Conservation (phyloP, 2,113 vertebrate species). For the Lepidothrix coronata region DNA sequence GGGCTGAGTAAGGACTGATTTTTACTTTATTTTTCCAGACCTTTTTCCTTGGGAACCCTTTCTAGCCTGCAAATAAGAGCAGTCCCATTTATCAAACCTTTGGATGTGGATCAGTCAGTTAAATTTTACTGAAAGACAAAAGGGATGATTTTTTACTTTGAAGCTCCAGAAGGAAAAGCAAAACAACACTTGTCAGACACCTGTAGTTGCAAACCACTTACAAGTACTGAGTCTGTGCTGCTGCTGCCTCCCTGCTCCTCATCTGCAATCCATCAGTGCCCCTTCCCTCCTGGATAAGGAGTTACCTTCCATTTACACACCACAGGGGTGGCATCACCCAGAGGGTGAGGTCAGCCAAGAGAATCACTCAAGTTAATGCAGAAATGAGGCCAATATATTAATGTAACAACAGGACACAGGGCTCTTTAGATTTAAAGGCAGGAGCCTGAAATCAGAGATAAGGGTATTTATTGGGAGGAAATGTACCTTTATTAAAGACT, state of each 20-base stretch:
- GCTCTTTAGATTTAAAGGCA: neutral
- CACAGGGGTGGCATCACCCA: neutral
- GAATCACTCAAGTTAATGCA: conserved; percentile 28
- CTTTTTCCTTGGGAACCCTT: neutral
- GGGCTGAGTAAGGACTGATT: neutral
- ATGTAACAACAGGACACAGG: neutral
- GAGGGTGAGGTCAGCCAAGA: conserved; percentile 8
- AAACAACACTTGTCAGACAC: conserved; percentile 17
- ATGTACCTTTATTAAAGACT: neutral
- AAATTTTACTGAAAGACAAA: neutral
- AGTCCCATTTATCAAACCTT: neutral
- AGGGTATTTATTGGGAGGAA: neutral
- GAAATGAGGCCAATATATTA: conserved; percentile 40
- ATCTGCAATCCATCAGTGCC: conserved; percentile 8
- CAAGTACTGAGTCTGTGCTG: neutral
- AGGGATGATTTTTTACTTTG: conserved; percentile 26
- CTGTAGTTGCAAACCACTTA: conserved; percentile 41
- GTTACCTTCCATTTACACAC: conserved; percentile 36
- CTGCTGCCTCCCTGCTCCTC: neutral
- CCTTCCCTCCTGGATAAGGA: neutral
- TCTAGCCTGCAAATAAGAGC: neutral
- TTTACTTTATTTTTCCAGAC: neutral
- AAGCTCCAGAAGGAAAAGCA: neutral
- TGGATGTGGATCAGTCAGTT: neutral
- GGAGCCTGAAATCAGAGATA: neutral